These are phyloP conservation scores for Micrasema longulum DNA, from an alignment of 1,140 invertebrate species.

Conservation along the genomic window DNA sequence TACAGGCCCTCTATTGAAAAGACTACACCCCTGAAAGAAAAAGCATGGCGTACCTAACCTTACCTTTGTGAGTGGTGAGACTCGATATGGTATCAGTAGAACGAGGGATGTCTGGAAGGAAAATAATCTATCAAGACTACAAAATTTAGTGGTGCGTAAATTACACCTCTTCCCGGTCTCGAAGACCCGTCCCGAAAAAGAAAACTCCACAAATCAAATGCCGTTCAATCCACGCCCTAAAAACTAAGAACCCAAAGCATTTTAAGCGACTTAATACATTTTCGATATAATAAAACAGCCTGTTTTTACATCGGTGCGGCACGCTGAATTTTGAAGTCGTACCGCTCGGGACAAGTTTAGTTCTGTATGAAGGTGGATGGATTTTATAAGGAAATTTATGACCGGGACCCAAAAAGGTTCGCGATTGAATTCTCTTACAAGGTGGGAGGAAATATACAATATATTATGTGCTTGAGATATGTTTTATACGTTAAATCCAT, in stretches of 20 bases:
- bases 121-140: constrained; percentile 54
- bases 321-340: not conserved
- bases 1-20: too few species aligned
- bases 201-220: not conserved
- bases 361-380: constrained; percentile 48
- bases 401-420: constrained; percentile 45
- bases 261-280: not conserved
- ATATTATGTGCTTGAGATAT: constrained; percentile 15
- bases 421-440: constrained; percentile 45
- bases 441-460: constrained; percentile 27
- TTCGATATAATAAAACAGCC: not conserved
- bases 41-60: too few species aligned
- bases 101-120: constrained; percentile 40
- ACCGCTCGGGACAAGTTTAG: not conserved
- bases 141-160: constrained; percentile 55
- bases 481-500: too few species aligned
- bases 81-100: constrained; percentile 35
- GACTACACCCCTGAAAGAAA: too few species aligned
- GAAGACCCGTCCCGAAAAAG: constrained; percentile 17
- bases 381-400: constrained; percentile 56
- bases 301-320: not conserved
- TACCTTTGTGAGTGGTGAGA: constrained; percentile 14
- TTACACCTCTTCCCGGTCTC: constrained; percentile 47
- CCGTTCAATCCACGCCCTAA: not conserved
- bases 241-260: constrained; percentile 1